These are phyloP conservation scores for Drosophila yooni DNA, from an alignment of 2,888 invertebrate species.

Conservation along the genomic window DNA sequence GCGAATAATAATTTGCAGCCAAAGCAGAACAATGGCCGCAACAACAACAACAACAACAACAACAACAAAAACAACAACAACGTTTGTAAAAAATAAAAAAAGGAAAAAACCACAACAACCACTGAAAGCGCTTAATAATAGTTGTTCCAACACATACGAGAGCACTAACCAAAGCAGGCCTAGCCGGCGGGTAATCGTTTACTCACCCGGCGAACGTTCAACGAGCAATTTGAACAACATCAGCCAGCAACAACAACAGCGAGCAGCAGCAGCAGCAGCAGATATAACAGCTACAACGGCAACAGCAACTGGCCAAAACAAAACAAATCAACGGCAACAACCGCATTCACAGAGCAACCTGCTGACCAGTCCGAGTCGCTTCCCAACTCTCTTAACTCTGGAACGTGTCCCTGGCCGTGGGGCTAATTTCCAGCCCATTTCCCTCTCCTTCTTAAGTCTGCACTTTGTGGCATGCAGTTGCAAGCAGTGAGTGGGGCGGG, in stretches of 20 bases:
- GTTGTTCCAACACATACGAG: slow-evolving; percentile 79
- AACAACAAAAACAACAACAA: slow-evolving; percentile 21
- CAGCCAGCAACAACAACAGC: slow-evolving; percentile 9
- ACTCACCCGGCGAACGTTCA: slow-evolving; percentile 73
- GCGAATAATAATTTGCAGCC: slow-evolving; percentile 77
- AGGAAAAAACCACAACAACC: slow-evolving; percentile 31
- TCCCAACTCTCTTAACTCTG: slow-evolving; percentile 36
- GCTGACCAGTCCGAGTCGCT: slow-evolving; percentile 62
- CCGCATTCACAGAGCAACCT: slow-evolving; percentile 56
- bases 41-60: slow-evolving; percentile 35
- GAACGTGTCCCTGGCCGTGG: slow-evolving; percentile 59
- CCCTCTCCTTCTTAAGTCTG: slow-evolving; percentile 11
- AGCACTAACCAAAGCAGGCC: slow-evolving; percentile 62
- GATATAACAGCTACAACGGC: slow-evolving; percentile 19
- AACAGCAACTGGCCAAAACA: slow-evolving; percentile 35
- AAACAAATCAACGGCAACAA: slow-evolving; percentile 42
- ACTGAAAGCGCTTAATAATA: slow-evolving; percentile 74
- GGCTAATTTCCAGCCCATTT: slow-evolving; percentile 6
- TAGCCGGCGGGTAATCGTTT: slow-evolving; percentile 82
- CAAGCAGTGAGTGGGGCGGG: not conserved
- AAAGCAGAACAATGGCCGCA: slow-evolving; percentile 79
- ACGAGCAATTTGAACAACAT: slow-evolving; percentile 61
- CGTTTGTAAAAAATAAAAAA: slow-evolving; percentile 26
- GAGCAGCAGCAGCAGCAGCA: slow-evolving; percentile 11
- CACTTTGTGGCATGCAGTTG: slow-evolving; percentile 23